A percentile compares a stretch with the other conserved stretches of the same genome.
Conservation (phyloP, 2,797 vertebrate species). For the Centroberyx gerrardi region DNA sequence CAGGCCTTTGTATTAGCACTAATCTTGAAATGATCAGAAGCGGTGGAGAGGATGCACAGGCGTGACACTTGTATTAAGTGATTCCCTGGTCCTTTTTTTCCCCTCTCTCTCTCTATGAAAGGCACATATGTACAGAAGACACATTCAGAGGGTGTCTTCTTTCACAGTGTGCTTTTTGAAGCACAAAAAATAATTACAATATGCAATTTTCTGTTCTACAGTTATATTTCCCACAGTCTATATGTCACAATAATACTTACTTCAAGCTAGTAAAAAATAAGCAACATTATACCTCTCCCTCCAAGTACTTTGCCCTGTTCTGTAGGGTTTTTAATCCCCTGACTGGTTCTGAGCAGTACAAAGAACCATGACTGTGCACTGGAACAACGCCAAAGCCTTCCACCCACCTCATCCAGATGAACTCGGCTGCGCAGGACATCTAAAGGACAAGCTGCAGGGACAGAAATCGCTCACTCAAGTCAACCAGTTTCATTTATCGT, state of each 20-base stretch:
- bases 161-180: not conserved
- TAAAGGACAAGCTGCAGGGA: constrained; percentile 55
- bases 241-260: not conserved
- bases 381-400: constrained; percentile 48
- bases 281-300: constrained; percentile 1
- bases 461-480: constrained; percentile 60
- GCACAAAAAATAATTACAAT: not conserved
- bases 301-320: constrained; percentile 11
- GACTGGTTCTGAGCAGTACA: constrained; percentile 47
- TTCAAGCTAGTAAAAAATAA: not conserved
- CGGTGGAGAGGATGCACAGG: not conserved
- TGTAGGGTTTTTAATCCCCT: constrained; percentile 52
- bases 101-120: not conserved
- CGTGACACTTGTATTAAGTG: constrained; percentile 5
- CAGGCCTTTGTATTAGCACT: not conserved
- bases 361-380: constrained; percentile 50
- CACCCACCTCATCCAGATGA: constrained; percentile 51
- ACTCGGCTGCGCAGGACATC: constrained; percentile 53
- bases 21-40: not conserved
- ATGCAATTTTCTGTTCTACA: not conserved
- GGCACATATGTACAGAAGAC: not conserved
- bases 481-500: constrained; percentile 65
- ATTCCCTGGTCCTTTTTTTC: not conserved
- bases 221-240: not conserved
- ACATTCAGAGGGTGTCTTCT: not conserved